phyloP scores from a whole-genome alignment of 2,888 invertebrate species.

The Spatulosminthurus flaviceps region DNA sequence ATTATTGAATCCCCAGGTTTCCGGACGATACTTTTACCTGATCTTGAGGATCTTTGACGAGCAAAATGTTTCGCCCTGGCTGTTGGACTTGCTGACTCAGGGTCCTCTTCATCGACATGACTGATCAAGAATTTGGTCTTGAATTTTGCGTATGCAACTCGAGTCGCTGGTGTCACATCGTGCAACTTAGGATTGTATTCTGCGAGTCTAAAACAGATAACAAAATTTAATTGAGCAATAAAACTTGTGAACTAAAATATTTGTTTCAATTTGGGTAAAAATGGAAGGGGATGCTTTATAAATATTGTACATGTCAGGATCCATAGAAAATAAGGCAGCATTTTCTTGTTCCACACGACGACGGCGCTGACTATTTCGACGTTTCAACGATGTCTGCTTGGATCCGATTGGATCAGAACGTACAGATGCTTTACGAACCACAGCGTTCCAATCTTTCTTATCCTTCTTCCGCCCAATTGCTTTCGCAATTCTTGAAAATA shows the following conservation, averaged over 20 bases:
- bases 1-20: background rate
- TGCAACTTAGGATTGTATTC: constrained; percentile 84
- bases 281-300: background rate
- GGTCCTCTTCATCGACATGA: constrained; percentile 54
- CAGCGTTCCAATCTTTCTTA: constrained; percentile 85
- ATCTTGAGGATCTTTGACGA: constrained; percentile 7
- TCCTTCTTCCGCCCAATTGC: constrained; percentile 75
- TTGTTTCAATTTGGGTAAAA: background rate
- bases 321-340: constrained; percentile 70
- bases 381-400: constrained; percentile 56
- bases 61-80: background rate
- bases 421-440: constrained; percentile 73
- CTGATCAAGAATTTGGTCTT: constrained; percentile 70
- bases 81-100: constrained; percentile 34
- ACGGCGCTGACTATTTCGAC: constrained; percentile 73
- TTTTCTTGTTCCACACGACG: constrained; percentile 76
- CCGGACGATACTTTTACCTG: constrained; percentile 17
- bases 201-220: constrained; percentile 68
- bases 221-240: too few species aligned
- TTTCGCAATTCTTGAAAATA: constrained; percentile 84
- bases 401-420: constrained; percentile 79
- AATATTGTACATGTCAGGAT: constrained; percentile 68
- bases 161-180: constrained; percentile 78
- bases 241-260: too few species aligned
- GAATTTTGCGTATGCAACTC: constrained; percentile 88